Evolutionary conservation across 2,888 invertebrate genomes (phyloP), one percentile per base, ranked within the genome.

Genomic region (Agrilus mali): DNA sequence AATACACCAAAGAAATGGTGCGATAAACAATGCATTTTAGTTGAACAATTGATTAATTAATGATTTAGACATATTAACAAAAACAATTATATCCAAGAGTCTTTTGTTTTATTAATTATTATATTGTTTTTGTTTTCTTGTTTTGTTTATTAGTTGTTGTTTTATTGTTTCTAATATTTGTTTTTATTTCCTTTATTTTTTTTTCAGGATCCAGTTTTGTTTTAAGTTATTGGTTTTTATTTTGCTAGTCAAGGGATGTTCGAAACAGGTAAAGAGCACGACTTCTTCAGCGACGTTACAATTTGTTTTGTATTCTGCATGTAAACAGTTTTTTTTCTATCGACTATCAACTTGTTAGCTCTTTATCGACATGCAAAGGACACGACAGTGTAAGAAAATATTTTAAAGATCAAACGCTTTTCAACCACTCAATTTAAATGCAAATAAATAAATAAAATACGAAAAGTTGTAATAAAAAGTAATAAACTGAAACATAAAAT

Each of bases 151-250:
- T 56, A 50, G 50, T 46, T 49, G 49, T 58, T 55, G n/a, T n/a
- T n/a, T n/a, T n/a, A n/a, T 58, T 57, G 43, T 50, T 59, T 54
- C 53, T 50, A n/a, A n/a, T n/a, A 51, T 59, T 54, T 52, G 54
- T 58, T 60, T 61, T 50, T 47, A 41, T 51, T 48, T 46, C 53
- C 49, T 52, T 46, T 64, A 63, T 55, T 49, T 58, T 67, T 66
- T 55, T 53, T 50, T 63, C 64, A 56, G 49, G 61, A 66, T 27
- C 63, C 55, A 67, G 70, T 68, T 42, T 69, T 59, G 38, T 46
- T 52, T 47, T 36, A 45, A 46, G 50, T 52, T 44, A 45, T 48
- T 50, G 44, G 27, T n/a, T 15, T 37, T 37, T 37, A 15, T 37
- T 15, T 37, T n/a, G 12, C 22, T 20, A 14, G 37, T n/a, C 37